A percentile compares a stretch with the other conserved stretches of the same genome.
Evolutionary conservation across 2,888 invertebrate genomes (phyloP).

Genomic region (Lycia hirtaria): DNA sequence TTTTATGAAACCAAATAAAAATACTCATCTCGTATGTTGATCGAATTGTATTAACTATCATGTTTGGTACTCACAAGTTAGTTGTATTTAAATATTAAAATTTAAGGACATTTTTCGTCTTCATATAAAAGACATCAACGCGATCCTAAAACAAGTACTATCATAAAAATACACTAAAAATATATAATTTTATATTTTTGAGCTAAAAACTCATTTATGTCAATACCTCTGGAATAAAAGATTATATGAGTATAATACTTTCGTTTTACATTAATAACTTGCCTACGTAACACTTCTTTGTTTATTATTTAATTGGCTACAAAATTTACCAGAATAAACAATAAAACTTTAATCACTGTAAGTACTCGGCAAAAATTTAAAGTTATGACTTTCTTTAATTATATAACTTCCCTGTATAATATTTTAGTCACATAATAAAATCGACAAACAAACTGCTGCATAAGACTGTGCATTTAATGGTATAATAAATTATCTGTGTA

Average conservation of each 20-base stretch:
- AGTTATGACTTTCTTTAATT: slow-evolving; percentile 27
- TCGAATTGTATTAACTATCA: too few relatives aligned
- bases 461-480: neutral
- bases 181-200: neutral
- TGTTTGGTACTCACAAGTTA: too few relatives aligned
- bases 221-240: neutral
- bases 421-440: neutral
- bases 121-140: slow-evolving; percentile 11
- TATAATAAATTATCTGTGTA: too few relatives aligned
- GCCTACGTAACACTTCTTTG: slow-evolving; percentile 13
- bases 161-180: neutral
- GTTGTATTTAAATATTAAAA: neutral
- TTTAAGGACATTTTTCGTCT: neutral
- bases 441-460: neutral
- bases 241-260: neutral
- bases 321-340: slow-evolving; percentile 27
- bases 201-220: neutral
- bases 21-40: neutral
- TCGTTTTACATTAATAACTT: neutral
- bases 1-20: neutral
- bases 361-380: slow-evolving; percentile 20
- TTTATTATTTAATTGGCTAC: slow-evolving; percentile 23
- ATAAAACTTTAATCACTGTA: slow-evolving; percentile 23
- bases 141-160: neutral
- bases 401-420: slow-evolving; percentile 22